phyloP scores from a whole-genome alignment of 2,888 invertebrate species.

The Pheosia tremula region DNA sequence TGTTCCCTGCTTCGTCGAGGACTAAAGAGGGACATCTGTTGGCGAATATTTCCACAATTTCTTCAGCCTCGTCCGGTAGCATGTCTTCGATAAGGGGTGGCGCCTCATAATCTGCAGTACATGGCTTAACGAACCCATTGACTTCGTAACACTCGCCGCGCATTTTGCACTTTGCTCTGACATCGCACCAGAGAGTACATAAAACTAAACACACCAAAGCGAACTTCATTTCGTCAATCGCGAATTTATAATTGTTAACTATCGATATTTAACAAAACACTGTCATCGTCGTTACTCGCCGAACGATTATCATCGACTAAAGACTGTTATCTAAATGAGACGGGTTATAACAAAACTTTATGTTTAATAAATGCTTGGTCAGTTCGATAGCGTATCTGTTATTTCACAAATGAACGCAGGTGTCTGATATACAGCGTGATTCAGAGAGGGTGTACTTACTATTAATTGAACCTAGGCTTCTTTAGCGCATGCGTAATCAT shows the following conservation, averaged over 20 bases:
- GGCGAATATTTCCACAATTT: constrained; percentile 66
- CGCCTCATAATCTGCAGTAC: constrained; percentile 52
- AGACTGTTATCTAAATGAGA: constrained; percentile 34
- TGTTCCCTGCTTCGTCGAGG: constrained; percentile 66
- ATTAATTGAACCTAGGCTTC: too few species aligned
- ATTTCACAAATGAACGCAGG: constrained; percentile 58
- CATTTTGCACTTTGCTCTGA: constrained; percentile 58
- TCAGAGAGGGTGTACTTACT: too few species aligned
- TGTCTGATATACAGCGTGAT: constrained; percentile 53
- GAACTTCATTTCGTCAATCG: constrained; percentile 48
- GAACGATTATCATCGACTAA: constrained; percentile 9
- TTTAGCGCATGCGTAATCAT: too few species aligned
- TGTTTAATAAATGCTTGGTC: constrained; percentile 35
- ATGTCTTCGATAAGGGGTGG: constrained; percentile 53
- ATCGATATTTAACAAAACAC: constrained; percentile 2
- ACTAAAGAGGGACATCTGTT: constrained; percentile 86
- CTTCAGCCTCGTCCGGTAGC: constrained; percentile 56
- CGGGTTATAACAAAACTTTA: constrained; percentile 35
- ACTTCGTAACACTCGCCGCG: constrained; percentile 58
- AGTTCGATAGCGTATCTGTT: constrained; percentile 62
- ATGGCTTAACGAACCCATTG: constrained; percentile 53
- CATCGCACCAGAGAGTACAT: constrained; percentile 51
- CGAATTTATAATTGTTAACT: constrained; percentile 10
- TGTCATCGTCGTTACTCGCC: constrained; percentile 20
- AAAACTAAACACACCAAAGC: constrained; percentile 36